phyloP scores from a whole-genome alignment of 2,113 vertebrate species.

The Deroptyus accipitrinus region DNA sequence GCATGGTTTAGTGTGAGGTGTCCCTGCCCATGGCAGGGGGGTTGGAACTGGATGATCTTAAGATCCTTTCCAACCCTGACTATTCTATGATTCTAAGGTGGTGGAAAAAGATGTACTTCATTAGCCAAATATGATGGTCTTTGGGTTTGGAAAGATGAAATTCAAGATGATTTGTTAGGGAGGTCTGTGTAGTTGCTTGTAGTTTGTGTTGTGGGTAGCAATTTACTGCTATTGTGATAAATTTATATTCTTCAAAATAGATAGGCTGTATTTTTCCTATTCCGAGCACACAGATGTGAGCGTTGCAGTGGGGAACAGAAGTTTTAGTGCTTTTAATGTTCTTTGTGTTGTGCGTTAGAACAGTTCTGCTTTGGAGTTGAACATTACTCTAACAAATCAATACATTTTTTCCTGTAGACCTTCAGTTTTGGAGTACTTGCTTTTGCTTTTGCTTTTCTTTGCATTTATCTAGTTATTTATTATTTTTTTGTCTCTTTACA shows the following conservation, averaged over 20 bases:
- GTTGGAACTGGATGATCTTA: too few species aligned
- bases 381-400: background rate
- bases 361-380: background rate
- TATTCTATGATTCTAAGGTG: background rate
- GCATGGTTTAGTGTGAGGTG: too few species aligned
- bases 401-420: background rate
- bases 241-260: slow-evolving; percentile 14
- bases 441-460: background rate
- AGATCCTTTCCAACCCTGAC: too few species aligned
- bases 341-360: background rate
- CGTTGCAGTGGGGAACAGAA: background rate
- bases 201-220: slow-evolving; percentile 4
- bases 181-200: slow-evolving; percentile 21
- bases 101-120: background rate
- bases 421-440: background rate
- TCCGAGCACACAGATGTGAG: background rate
- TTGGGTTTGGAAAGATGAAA: slow-evolving; percentile 33
- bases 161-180: slow-evolving; percentile 28
- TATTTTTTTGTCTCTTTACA: background rate
- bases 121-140: background rate
- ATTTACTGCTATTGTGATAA: slow-evolving; percentile 28
- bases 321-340: slow-evolving; percentile 54
- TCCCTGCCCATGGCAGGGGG: too few species aligned
- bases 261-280: slow-evolving; percentile 8
- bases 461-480: background rate